phyloP scores from a whole-genome alignment of 2,888 invertebrate species.

The Netelia fuscicornis region DNA sequence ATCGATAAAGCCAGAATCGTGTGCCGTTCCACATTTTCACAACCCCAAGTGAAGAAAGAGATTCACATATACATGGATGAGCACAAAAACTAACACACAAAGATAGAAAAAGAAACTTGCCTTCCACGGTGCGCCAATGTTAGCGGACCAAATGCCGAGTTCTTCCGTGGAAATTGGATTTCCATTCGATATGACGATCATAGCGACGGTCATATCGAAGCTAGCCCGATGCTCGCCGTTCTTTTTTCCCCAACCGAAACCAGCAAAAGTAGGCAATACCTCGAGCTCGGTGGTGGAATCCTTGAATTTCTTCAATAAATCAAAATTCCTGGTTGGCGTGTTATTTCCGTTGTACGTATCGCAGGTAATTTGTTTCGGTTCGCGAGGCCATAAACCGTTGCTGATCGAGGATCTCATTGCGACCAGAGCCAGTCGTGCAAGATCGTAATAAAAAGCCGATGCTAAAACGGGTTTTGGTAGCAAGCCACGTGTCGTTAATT shows the following conservation, averaged over 20 bases:
- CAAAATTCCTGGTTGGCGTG: slow-evolving; percentile 90
- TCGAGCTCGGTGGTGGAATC: slow-evolving; percentile 59
- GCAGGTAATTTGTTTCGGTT: slow-evolving; percentile 91
- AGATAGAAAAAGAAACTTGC: slow-evolving; percentile 73
- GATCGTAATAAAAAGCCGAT: slow-evolving; percentile 94
- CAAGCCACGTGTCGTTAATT: slow-evolving; percentile 72
- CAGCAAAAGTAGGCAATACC: slow-evolving; percentile 77
- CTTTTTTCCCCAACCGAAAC: slow-evolving; percentile 75
- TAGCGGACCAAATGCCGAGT: slow-evolving; percentile 92
- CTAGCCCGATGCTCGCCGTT: slow-evolving; percentile 80
- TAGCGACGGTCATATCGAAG: slow-evolving; percentile 76
- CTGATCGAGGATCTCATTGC: slow-evolving; percentile 81
- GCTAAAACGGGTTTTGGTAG: slow-evolving; percentile 77
- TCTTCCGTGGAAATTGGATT: slow-evolving; percentile 90
- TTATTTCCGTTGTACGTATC: slow-evolving; percentile 92
- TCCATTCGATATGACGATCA: slow-evolving; percentile 90
- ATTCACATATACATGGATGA: too few relatives aligned
- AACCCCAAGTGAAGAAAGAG: neutral
- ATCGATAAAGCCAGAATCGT: neutral
- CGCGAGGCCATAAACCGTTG: slow-evolving; percentile 90
- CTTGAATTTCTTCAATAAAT: slow-evolving; percentile 85
- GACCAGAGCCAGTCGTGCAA: slow-evolving; percentile 83
- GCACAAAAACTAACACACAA: neutral
- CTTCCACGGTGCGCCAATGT: slow-evolving; percentile 89
- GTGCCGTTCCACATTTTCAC: neutral